These are phyloP conservation scores for Musca vetustissima DNA, from an alignment of 1,140 invertebrate genomes.

Conservation along the genomic window DNA sequence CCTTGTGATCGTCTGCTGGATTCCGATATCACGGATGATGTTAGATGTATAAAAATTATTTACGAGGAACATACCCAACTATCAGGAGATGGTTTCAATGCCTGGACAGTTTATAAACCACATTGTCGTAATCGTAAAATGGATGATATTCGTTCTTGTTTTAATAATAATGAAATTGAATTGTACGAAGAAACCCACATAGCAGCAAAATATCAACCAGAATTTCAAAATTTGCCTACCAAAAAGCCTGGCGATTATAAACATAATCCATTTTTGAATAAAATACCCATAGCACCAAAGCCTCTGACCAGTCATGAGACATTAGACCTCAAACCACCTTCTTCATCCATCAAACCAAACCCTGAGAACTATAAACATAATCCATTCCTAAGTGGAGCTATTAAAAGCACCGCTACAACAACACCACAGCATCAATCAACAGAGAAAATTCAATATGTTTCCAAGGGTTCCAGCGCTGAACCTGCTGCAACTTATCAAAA, in stretches of 20 bases:
- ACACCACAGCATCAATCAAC: background rate
- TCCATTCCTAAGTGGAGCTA: conserved; percentile 9
- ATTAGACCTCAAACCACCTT: no score
- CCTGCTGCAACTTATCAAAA: background rate
- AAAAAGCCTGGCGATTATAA: no score
- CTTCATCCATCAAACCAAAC: no score
- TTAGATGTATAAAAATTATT: conserved; percentile 65
- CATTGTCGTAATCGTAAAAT: conserved; percentile 44
- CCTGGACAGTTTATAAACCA: conserved; percentile 65
- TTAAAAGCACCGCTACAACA: background rate
- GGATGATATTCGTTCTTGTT: conserved; percentile 15
- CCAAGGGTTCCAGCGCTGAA: background rate
- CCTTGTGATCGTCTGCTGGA: conserved; percentile 63
- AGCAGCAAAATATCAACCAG: no score
- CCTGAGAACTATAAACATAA: background rate
- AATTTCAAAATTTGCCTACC: no score
- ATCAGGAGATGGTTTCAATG: conserved; percentile 69
- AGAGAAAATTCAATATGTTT: background rate
- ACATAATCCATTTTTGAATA: no score
- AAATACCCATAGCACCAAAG: no score
- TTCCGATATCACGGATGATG: conserved; percentile 69
- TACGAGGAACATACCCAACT: conserved; percentile 64
- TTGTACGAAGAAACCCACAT: background rate
- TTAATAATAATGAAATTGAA: conserved; percentile 6
- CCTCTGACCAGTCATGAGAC: no score